phyloP scores from a whole-genome alignment of 1,140 invertebrate genomes.

The Steinernema khuongi region DNA sequence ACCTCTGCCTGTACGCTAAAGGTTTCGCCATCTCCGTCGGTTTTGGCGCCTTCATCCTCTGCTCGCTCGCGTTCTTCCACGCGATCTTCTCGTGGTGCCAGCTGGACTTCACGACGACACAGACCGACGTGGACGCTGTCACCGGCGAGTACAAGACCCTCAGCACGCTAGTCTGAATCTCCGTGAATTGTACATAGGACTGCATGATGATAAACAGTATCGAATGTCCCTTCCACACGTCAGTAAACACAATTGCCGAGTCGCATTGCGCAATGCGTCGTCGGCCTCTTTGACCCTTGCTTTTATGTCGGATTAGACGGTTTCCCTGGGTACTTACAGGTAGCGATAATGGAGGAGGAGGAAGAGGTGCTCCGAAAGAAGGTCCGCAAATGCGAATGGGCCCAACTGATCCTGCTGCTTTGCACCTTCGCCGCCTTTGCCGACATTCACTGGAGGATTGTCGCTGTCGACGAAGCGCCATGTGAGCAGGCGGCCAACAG shows the following conservation, averaged over 20 bases:
- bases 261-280: neutral
- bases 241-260: neutral
- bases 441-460: slow-evolving; percentile 37
- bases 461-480: slow-evolving; percentile 16
- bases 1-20: slow-evolving; percentile 4
- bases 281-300: neutral
- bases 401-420: neutral
- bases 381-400: neutral
- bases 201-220: neutral
- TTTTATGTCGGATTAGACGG: neutral
- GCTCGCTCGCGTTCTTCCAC: slow-evolving; percentile 11
- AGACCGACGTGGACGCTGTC: neutral
- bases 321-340: neutral
- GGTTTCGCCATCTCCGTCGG: slow-evolving; percentile 7
- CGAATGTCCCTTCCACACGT: neutral
- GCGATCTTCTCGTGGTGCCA: slow-evolving; percentile 8
- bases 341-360: neutral
- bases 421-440: slow-evolving; percentile 36
- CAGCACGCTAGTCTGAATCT: slow-evolving; percentile 5
- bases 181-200: neutral
- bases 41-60: neutral
- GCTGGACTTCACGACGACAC: neutral
- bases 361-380: neutral
- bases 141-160: neutral
- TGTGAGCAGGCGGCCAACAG: slow-evolving; percentile 18